Evolutionary conservation across 2,888 invertebrate species (phyloP), one percentile per base, ranked within the genome.

Genomic region (Rugalucina vietnamica): DNA sequence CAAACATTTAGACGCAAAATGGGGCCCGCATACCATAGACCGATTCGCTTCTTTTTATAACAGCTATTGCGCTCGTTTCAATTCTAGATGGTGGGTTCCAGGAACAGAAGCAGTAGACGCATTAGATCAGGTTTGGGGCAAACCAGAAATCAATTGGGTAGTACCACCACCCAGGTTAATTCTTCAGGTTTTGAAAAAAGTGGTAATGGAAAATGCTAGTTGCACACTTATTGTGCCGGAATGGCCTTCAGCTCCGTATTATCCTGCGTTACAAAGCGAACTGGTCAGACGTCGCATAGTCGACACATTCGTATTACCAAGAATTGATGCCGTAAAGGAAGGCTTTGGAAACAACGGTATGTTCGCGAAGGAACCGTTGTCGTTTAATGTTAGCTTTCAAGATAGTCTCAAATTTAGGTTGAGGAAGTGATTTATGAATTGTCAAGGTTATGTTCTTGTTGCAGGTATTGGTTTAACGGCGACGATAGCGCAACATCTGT

Each of bases 211-310:
- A 10, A 32, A 57, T 8, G 57, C 50, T 8, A 29, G 18, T 10
- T 5, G 54, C 32, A 74, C 74, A 21, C 14, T 50, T 29, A 24
- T 74, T 54, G 32, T 74, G 8, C 74, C 74, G 3, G 43, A 74
- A 74, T 74, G 74, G 50, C 34, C n/a, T 4, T 74, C 74, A 32
- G 74, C 74, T 29, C 74, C 74, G 54, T 72, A 54, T 57, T 74
- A 49, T 39, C 50, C 74, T 8, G 5, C 32, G 1, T 74, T 74
- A 21, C 10, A 34, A 3, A 74, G 50, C 32, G 57, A 74, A 3
- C 12, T 29, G 12, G 10, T 57, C n/a, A 3, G 24, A 2, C n/a
- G 2, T 2, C 70, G 24, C 2, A 70, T 70, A 3, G 21, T 5
- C 32, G 37, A 70, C 4, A 39, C 39, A 8, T 60, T 60, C 29